Evolutionary conservation across 2,888 invertebrate genomes (phyloP).

Genomic region (Capitulum mitella): DNA sequence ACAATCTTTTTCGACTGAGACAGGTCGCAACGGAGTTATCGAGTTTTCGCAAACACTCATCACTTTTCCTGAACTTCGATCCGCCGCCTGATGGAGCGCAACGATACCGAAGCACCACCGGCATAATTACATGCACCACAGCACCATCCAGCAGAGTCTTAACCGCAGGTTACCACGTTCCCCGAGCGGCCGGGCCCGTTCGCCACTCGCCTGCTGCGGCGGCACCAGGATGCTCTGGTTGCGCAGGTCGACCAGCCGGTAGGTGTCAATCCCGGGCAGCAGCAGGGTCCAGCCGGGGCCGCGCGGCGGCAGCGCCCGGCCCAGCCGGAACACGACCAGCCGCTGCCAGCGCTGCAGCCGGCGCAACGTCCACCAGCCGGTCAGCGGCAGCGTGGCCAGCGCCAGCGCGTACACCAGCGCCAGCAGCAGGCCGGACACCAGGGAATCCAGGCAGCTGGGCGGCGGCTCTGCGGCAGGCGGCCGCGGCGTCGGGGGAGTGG

Average conservation of each 20-base stretch:
- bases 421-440: neutral
- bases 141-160: too few species aligned
- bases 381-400: neutral
- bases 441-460: neutral
- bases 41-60: too few species aligned
- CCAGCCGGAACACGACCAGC: constrained; percentile 9
- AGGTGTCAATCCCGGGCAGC: neutral
- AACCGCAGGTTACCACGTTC: too few species aligned
- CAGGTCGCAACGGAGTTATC: too few species aligned
- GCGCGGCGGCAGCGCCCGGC: neutral
- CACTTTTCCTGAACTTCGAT: too few species aligned
- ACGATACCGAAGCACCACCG: too few species aligned
- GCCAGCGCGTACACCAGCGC: neutral
- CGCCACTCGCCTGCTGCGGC: neutral
- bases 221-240: constrained; percentile 9
- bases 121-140: too few species aligned
- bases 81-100: too few species aligned
- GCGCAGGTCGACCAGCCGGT: neutral
- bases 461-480: too few species aligned
- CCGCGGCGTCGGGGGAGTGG: too few species aligned
- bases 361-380: constrained; percentile 9
- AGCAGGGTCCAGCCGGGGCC: neutral
- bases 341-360: neutral
- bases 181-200: neutral
- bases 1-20: too few species aligned